Evolutionary conservation across 2,797 vertebrate genomes (phyloP), one percentile per base, ranked within the genome.

Genomic region (Schizopygopsis malacanthus): DNA sequence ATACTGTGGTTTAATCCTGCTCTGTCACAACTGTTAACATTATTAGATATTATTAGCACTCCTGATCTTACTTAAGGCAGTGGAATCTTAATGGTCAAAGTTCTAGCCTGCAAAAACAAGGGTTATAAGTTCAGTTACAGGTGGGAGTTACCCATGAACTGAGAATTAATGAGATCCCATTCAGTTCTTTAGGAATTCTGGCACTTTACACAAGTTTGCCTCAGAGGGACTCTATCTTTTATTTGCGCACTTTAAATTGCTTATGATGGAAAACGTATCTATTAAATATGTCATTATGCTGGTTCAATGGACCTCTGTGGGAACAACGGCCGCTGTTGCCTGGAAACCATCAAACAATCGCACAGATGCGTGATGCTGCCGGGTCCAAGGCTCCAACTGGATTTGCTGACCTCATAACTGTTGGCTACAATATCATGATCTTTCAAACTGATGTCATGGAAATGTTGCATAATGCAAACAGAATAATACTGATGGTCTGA

Each of bases 311-410:
- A 81, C n/a, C 43, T 84, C 81, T 81, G 18, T 10, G 20, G 77
- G 28, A 85, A 81, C 71, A 37, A 84, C 43, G 79, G 54, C 80
- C 47, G 41, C 47, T 65, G 90, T 90, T 89, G 79, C 88, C 71
- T 88, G 50, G 87, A 71, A 89, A 90, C 72, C 78, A 67, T 33
- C 63, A 89, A 88, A 92, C 86, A 91, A 89, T 85, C 28, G 67
- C 71, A 85, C 87, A 87, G 85, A 91, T 85, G 89, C 80, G 83
- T 84, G 37, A 87, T 77, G 86, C 86, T 89, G 78, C 81, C 25
- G 83, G 47, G 59, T 79, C 76, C 76, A 81, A 69, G 69, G 79
- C n/a, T 81, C 80, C 54, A 67, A 79, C 72, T 86, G 52, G 41
- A 88, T 72, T 83, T 76, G 79, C 75, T 82, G 84, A 76, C 50